phyloP scores from a whole-genome alignment of 2,113 vertebrate species.

The Mormyrus lacerda region DNA sequence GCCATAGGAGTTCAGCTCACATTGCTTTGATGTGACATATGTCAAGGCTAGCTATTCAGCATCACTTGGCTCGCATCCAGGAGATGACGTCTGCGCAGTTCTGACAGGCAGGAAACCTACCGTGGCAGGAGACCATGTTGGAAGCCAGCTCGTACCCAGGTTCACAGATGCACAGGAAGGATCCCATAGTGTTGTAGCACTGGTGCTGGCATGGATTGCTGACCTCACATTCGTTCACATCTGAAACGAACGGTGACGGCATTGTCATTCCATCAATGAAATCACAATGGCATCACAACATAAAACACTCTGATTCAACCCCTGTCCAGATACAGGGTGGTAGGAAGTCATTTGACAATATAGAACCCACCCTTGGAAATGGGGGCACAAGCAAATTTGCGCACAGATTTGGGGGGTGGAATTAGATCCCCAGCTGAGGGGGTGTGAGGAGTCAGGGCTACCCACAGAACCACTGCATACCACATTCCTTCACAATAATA shows the following conservation, averaged over 20 bases:
- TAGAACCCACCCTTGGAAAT: neutral
- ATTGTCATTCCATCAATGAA: neutral
- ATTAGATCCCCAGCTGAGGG: neutral
- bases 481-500: neutral
- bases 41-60: neutral
- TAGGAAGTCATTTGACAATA: too few relatives aligned
- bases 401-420: neutral
- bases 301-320: neutral
- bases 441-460: neutral
- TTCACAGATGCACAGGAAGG: conserved; percentile 87
- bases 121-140: conserved; percentile 78
- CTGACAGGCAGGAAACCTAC: neutral
- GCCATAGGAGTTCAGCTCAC: neutral
- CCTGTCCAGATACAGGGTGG: neutral
- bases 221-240: conserved; percentile 84
- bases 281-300: neutral
- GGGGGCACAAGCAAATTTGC: neutral
- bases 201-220: conserved; percentile 83
- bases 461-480: neutral
- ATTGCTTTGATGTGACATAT: neutral
- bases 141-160: conserved; percentile 82
- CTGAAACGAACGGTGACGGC: conserved; percentile 44
- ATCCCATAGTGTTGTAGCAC: conserved; percentile 90
- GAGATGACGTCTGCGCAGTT: neutral
- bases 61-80: neutral